Conservation (phyloP, 2,888 invertebrate genomes). For the Stenchaetothrips biformis region DNA sequence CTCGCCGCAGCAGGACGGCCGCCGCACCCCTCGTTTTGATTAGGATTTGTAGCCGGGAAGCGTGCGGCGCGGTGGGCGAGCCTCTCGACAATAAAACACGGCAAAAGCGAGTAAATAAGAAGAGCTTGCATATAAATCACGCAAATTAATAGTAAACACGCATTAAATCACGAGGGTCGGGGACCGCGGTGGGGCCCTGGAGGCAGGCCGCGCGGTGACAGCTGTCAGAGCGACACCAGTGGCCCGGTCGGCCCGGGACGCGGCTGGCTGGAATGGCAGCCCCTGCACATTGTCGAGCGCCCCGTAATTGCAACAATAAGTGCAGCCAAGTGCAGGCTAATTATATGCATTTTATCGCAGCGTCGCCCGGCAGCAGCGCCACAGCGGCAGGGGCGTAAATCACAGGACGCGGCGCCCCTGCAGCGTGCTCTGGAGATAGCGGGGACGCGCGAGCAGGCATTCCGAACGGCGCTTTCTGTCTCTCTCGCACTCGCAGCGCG, state of each 20-base stretch:
- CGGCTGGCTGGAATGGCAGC: background rate
- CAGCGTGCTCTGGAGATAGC: too few species aligned
- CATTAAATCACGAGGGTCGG: constrained; percentile 5
- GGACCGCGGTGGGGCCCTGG: background rate
- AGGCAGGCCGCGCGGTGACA: background rate
- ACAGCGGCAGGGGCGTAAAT: too few species aligned
- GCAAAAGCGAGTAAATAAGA: background rate
- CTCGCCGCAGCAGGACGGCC: background rate
- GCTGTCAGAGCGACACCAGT: background rate
- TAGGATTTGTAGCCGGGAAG: background rate
- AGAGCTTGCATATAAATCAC: background rate
- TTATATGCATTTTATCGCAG: constrained; percentile 17
- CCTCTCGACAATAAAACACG: background rate
- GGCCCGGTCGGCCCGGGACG: background rate
- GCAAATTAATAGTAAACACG: constrained; percentile 24
- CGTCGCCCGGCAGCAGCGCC: background rate
- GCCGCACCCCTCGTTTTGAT: background rate
- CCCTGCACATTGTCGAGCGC: background rate
- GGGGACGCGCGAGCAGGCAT: background rate
- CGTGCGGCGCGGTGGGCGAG: too few species aligned
- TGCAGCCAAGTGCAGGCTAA: background rate
- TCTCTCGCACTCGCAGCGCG: background rate
- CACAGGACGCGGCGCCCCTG: too few species aligned
- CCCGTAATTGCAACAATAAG: constrained; percentile 3
- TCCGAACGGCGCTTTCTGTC: background rate